These are phyloP conservation scores for Mesaphorura yosii DNA, from an alignment of 1,140 invertebrate species.

Conservation along the genomic window DNA sequence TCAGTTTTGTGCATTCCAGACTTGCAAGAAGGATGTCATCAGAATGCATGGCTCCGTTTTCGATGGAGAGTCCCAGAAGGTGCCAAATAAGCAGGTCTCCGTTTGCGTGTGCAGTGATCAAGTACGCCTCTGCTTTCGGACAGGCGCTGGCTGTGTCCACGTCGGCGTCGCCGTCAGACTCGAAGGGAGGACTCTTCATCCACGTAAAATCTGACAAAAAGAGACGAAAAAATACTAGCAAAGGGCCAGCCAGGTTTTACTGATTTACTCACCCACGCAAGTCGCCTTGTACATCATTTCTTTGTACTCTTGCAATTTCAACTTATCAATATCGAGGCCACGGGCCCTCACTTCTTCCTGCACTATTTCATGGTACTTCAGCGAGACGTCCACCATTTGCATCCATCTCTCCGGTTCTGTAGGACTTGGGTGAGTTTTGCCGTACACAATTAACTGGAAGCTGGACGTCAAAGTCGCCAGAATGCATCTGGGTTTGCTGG, in stretches of 20 bases:
- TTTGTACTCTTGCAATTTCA: constrained; percentile 5
- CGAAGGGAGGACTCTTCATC: constrained; percentile 1
- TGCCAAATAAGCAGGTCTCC: constrained; percentile 12
- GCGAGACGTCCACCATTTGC: constrained; percentile 4
- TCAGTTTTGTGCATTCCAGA: background rate
- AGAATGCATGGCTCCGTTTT: no score
- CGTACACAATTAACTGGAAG: constrained; percentile 12
- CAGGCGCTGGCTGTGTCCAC: no score
- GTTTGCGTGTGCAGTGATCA: constrained; percentile 12
- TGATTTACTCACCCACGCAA: constrained; percentile 2
- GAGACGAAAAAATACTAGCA: background rate
- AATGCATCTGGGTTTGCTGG: constrained; percentile 7
- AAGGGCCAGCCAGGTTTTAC: no score
- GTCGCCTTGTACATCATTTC: background rate
- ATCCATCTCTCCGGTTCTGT: constrained; percentile 1
- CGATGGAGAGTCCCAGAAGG: no score
- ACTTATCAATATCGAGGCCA: no score
- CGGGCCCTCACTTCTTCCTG: no score
- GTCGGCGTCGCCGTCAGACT: background rate
- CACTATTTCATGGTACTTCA: constrained; percentile 5
- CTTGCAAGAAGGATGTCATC: background rate
- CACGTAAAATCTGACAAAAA: constrained; percentile 13
- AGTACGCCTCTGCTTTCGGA: background rate
- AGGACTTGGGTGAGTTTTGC: background rate
- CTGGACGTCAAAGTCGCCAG: constrained; percentile 12